Percentiles rank a stretch among this genome's conserved stretches.
These are phyloP conservation scores for Melanotaenia nigrans DNA, from an alignment of 2,797 vertebrate species.

Conservation along the genomic window DNA sequence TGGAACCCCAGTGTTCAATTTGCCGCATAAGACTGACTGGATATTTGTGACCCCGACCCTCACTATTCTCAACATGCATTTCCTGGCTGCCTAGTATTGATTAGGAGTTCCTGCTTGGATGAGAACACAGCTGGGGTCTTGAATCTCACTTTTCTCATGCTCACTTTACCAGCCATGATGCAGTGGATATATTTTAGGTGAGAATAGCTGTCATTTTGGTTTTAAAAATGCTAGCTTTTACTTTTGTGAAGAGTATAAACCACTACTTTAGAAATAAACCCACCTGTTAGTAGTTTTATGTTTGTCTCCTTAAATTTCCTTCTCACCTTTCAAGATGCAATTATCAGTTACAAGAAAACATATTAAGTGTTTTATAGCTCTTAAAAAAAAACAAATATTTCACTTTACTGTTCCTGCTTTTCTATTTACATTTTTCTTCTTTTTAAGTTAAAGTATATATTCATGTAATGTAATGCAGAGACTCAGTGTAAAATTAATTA, in stretches of 20 bases:
- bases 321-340: neutral
- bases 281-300: neutral
- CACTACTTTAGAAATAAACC: neutral
- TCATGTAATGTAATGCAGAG: neutral
- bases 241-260: neutral
- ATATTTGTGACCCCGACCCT: slow-evolving; percentile 60
- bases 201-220: neutral
- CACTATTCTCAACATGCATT: slow-evolving; percentile 32
- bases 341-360: neutral
- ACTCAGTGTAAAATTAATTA: neutral
- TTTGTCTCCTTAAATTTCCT: neutral
- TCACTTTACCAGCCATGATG: slow-evolving; percentile 39
- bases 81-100: slow-evolving; percentile 62
- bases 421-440: neutral
- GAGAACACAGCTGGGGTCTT: slow-evolving; percentile 64
- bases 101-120: slow-evolving; percentile 53
- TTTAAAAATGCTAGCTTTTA: neutral
- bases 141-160: slow-evolving; percentile 50
- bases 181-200: neutral
- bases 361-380: neutral
- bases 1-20: slow-evolving; percentile 56
- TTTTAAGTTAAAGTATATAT: neutral
- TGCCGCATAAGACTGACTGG: slow-evolving; percentile 43
- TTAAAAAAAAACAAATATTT: neutral
- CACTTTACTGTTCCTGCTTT: neutral